Evolutionary conservation across 23 tunicate species (phyloP), one percentile per base, ranked within the genome.

Genomic region (Styela clava): DNA sequence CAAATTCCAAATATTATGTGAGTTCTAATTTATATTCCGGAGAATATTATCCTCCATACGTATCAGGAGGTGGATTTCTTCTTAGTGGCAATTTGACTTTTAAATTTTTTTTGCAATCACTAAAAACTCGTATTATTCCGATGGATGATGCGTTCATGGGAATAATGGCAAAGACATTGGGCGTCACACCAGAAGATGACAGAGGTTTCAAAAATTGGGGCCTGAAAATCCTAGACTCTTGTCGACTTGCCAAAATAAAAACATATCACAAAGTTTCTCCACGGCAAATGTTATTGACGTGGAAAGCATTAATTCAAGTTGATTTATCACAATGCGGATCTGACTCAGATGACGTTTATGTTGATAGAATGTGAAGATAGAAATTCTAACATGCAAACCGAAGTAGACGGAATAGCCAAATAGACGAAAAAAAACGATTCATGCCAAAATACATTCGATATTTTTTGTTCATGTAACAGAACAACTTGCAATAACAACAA

Each of bases 141-240:
- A 92, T 92, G 9, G 97, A 92, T 68, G 97, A 92, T 74, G 97
- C 97, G 24, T 92, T 92, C 74, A 22, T 92, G 2, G 97, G 97
- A 3, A 92, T 85, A 29, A 62, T 92, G 63, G 69, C 86, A 19
- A 87, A 87, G 68, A 35, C 70, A 22, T 74, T 87, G 29, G 86
- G 86, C 0, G 83, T 92, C 1, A 3, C 62, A 23, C 97, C 97
- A 0, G 70, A 83, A 83, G 79, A 83, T 64, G 92, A 86, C 65
- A 35, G 34, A 24, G 74, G 88, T 0, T 92, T 92, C 68, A 87
- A 84, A 74, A 92, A 88, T 61, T 92, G 97, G 97, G 97, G 97
- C 2, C 73, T 92, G 83, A 79, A 79, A 35, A 74, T 72, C 3
- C 51, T 69, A n/a, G 52, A 79, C 29, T 32, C 83, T 31, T 84